Conservation (phyloP, 2,888 invertebrate genomes). For the Dicyrtoma fusca region DNA sequence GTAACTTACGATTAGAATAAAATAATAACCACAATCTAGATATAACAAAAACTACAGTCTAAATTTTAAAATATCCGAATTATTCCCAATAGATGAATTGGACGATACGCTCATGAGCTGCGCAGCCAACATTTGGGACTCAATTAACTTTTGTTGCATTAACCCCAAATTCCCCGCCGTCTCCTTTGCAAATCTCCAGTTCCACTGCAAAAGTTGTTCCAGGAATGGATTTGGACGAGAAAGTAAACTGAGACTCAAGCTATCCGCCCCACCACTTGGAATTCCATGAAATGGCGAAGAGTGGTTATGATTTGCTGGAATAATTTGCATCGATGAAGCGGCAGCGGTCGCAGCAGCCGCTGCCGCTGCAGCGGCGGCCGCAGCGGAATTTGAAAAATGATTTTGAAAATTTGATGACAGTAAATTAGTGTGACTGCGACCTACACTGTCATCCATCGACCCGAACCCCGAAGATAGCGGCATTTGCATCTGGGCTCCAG, state of each 20-base stretch:
- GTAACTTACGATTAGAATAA: neutral
- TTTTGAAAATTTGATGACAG: slow-evolving; percentile 12
- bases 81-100: neutral
- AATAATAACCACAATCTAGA: neutral
- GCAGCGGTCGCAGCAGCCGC: neutral
- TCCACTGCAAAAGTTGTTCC: slow-evolving; percentile 53
- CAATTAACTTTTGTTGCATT: slow-evolving; percentile 52
- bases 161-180: slow-evolving; percentile 47
- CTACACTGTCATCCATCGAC: no score
- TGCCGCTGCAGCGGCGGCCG: neutral
- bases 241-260: neutral
- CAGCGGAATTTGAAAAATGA: slow-evolving; percentile 8
- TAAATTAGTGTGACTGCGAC: neutral
- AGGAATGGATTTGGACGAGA: slow-evolving; percentile 47
- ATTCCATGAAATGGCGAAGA: neutral
- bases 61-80: slow-evolving; percentile 28
- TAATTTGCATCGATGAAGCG: neutral
- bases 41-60: slow-evolving; percentile 12
- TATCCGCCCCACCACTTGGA: neutral
- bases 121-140: slow-evolving; percentile 51
- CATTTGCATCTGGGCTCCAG: no score
- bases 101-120: slow-evolving; percentile 49
- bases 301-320: neutral
- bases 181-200: slow-evolving; percentile 51
- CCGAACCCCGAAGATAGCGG: no score